Evolutionary conservation across 53 echinoderm and acorn worm species (phyloP).

Genomic region (Henricia sp.): DNA sequence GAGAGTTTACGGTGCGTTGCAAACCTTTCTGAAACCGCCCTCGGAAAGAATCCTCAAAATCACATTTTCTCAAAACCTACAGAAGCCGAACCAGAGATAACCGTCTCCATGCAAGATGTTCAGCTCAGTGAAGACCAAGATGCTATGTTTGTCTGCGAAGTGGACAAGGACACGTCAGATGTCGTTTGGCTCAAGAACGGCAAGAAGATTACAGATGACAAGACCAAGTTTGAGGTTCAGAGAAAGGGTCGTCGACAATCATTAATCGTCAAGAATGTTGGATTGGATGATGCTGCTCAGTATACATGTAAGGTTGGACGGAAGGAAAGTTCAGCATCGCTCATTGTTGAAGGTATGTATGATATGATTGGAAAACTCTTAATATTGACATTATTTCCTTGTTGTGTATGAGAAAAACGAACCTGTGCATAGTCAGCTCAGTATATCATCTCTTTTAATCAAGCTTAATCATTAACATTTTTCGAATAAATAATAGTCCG

Average conservation of each 20-base stretch:
- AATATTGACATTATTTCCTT: no score
- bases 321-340: constrained; percentile 70
- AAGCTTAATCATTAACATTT: no score
- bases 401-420: no score
- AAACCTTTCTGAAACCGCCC: no score
- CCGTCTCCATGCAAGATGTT: constrained; percentile 65
- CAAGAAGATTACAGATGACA: constrained; percentile 69
- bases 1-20: no score
- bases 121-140: constrained; percentile 64
- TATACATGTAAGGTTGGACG: constrained; percentile 78
- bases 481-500: no score
- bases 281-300: constrained; percentile 77
- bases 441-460: no score
- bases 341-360: constrained; percentile 91
- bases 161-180: constrained; percentile 71
- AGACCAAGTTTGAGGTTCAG: constrained; percentile 82
- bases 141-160: constrained; percentile 68
- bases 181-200: constrained; percentile 82
- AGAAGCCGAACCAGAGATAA: constrained; percentile 76
- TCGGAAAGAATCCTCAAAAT: neutral
- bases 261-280: constrained; percentile 82
- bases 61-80: neutral
- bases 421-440: no score
- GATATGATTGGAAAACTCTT: no score
- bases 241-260: constrained; percentile 76